Evolutionary conservation across 1,140 invertebrate genomes (phyloP).

Genomic region (Atta colombica): DNA sequence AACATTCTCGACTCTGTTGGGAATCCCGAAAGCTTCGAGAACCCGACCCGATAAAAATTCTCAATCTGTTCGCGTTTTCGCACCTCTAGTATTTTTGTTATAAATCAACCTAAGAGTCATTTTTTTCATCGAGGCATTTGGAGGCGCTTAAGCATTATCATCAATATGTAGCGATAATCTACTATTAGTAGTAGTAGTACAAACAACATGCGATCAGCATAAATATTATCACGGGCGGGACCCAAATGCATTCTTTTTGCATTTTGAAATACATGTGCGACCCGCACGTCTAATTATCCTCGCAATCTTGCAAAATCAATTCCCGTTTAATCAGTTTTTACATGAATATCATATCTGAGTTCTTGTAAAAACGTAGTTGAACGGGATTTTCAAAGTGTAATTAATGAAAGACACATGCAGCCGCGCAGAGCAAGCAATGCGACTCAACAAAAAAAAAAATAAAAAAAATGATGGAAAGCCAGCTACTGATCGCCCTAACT

Average conservation of each 20-base stretch:
- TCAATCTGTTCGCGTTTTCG: no score
- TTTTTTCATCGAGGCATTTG: slow-evolving; percentile 41
- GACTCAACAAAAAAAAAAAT: slow-evolving; percentile 37
- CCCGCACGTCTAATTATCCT: slow-evolving; percentile 23
- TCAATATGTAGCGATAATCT: slow-evolving; percentile 28
- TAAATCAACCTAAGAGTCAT: not conserved
- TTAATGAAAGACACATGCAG: slow-evolving; percentile 69
- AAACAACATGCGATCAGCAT: slow-evolving; percentile 57
- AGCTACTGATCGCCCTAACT: slow-evolving; percentile 76
- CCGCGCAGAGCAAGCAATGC: slow-evolving; percentile 70
- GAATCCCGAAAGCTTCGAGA: no score
- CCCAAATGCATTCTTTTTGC: slow-evolving; percentile 21
- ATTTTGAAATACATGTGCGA: slow-evolving; percentile 21
- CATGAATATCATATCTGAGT: not conserved
- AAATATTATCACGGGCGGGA: not conserved
- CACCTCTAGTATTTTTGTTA: not conserved
- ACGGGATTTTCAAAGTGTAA: slow-evolving; percentile 37
- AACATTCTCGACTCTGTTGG: no score
- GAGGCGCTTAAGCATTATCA: slow-evolving; percentile 30
- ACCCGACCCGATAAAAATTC: no score
- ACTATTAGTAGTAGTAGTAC: slow-evolving; percentile 35
- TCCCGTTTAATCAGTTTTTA: slow-evolving; percentile 31
- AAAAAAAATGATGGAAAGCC: slow-evolving; percentile 62
- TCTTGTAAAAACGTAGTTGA: not conserved
- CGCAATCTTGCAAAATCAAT: not conserved